Conservation (phyloP, 1,140 invertebrate genomes). For the Armadillidium nasatum region DNA sequence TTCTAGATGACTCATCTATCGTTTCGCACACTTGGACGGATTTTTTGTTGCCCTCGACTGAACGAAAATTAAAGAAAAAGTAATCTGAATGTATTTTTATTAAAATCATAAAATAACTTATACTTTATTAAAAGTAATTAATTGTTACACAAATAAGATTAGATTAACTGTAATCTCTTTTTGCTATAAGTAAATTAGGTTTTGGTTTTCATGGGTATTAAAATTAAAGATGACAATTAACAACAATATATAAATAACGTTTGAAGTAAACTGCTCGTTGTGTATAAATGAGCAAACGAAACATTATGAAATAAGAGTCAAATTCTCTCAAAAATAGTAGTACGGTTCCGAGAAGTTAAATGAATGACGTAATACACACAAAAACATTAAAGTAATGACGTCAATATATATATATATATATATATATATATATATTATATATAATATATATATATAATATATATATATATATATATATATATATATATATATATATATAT, state of each 20-base stretch:
- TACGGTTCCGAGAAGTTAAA: neutral
- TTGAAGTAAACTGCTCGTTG: neutral
- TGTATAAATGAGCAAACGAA: neutral
- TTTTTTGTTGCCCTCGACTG: neutral
- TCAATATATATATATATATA: neutral
- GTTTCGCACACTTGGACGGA: slow-evolving; percentile 6
- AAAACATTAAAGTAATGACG: neutral
- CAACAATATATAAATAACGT: neutral
- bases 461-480: slow-evolving; percentile 15
- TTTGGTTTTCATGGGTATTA: neutral
- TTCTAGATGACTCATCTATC: neutral
- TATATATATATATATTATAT: slow-evolving; percentile 10
- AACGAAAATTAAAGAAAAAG: neutral
- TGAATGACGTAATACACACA: slow-evolving; percentile 2
- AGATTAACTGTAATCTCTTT: neutral
- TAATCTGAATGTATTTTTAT: neutral
- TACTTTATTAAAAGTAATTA: neutral
- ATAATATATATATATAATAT: slow-evolving; percentile 15
- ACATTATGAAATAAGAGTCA: neutral
- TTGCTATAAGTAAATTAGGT: neutral
- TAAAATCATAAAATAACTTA: neutral
- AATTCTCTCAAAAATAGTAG: neutral
- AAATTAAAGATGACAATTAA: too few species aligned
- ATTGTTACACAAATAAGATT: neutral
- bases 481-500: neutral